Percentiles rank a stretch among this genome's conserved stretches.
These are phyloP conservation scores for Halictus rubicundus DNA, from an alignment of 1,140 invertebrate species.

Conservation along the genomic window DNA sequence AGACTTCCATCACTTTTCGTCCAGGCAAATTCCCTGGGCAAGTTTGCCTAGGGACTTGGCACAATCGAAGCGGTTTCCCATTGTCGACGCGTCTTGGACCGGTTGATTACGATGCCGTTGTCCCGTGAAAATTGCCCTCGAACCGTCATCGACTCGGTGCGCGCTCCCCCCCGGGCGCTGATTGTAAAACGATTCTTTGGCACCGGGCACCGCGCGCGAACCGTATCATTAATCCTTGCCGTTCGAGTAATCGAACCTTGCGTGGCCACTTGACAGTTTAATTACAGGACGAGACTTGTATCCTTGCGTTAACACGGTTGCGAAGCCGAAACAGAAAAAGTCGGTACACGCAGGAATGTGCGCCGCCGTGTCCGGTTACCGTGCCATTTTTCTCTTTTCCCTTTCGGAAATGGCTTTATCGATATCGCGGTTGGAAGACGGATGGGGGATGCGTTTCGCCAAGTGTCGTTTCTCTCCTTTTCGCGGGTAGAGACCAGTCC, in stretches of 20 bases:
- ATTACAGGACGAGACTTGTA: not conserved
- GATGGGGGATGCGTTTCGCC: not conserved
- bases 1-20: too few relatives aligned
- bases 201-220: not conserved
- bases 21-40: not conserved
- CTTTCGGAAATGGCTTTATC: conserved; percentile 20
- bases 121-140: not conserved
- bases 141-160: conserved; percentile 4
- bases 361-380: not conserved
- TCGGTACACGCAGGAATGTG: not conserved
- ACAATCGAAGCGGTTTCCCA: not conserved
- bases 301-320: not conserved
- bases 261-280: not conserved
- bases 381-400: not conserved
- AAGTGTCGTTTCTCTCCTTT: not conserved
- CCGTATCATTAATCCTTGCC: not conserved
- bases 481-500: conserved; percentile 1
- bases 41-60: not conserved
- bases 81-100: conserved; percentile 20
- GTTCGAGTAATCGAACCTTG: not conserved
- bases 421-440: not conserved
- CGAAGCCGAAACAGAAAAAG: not conserved
- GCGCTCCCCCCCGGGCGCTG: too few relatives aligned
- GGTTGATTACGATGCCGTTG: conserved; percentile 38
- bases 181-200: not conserved